Evolutionary conservation across 2,113 vertebrate species (phyloP).

Genomic region (Rhodinocichla rosea): DNA sequence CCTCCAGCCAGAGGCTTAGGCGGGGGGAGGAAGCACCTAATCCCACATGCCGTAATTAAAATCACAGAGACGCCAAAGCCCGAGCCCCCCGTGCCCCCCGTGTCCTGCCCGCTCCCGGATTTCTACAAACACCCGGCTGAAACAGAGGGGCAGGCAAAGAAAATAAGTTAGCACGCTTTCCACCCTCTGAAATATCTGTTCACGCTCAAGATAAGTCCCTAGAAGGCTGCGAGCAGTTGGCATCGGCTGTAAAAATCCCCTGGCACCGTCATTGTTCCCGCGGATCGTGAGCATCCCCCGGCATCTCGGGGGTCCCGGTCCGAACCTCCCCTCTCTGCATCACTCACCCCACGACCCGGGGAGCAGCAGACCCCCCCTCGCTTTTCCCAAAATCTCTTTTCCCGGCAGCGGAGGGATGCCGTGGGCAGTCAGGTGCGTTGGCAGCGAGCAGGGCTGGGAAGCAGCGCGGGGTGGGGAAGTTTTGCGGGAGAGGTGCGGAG

Average conservation of each 20-base stretch:
- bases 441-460: not conserved
- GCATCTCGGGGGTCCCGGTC: not conserved
- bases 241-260: not conserved
- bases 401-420: not conserved
- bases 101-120: not conserved
- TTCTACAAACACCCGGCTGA: not conserved
- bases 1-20: not conserved
- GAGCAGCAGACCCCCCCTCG: not conserved
- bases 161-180: not conserved
- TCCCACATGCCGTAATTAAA: slow-evolving; percentile 19
- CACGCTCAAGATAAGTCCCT: not conserved
- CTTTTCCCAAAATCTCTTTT: not conserved
- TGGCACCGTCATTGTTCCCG: not conserved
- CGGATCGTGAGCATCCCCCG: not conserved
- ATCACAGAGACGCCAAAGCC: not conserved
- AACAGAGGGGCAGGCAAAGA: not conserved
- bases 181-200: not conserved
- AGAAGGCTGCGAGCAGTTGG: not conserved
- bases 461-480: not conserved
- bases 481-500: not conserved
- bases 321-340: not conserved
- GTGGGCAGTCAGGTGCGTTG: not conserved
- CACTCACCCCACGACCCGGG: not conserved
- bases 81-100: not conserved
- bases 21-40: not conserved